Conservation (phyloP, 1,140 invertebrate genomes). For the Hermatobates lingyangjiaoensis region DNA sequence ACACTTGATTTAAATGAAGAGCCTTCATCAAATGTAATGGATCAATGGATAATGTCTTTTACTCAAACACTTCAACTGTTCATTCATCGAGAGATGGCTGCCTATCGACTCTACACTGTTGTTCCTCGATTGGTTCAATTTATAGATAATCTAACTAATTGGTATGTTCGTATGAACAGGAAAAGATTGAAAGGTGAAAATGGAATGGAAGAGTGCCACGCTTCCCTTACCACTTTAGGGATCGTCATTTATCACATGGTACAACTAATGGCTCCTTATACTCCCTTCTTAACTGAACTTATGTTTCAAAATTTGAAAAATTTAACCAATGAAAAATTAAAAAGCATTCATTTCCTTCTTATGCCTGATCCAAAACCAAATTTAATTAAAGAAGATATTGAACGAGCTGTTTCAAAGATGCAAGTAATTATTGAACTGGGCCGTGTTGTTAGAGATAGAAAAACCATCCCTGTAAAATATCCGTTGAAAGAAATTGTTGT, state of each 20-base stretch:
- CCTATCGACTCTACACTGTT: conserved; percentile 88
- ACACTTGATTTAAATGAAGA: conserved; percentile 28
- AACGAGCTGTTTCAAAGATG: conserved; percentile 78
- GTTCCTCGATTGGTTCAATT: conserved; percentile 85
- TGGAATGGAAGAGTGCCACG: conserved; percentile 49
- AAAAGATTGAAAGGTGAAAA: conserved; percentile 71
- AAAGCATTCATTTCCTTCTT: conserved; percentile 78
- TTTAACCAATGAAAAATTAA: conserved; percentile 26
- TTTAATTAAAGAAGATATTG: conserved; percentile 72
- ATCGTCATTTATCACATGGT: conserved; percentile 76
- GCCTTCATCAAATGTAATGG: conserved; percentile 66
- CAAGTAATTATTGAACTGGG: conserved; percentile 90
- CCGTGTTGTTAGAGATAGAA: conserved; percentile 75
- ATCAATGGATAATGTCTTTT: conserved; percentile 92
- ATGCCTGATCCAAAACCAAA: conserved; percentile 45
- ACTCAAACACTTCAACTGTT: conserved; percentile 68
- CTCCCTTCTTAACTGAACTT: conserved; percentile 88
- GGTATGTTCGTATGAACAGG: conserved; percentile 95
- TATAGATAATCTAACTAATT: conserved; percentile 94
- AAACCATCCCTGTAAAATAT: conserved; percentile 76
- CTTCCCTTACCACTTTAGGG: conserved; percentile 74
- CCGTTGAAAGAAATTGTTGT: conserved; percentile 89
- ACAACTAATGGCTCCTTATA: conserved; percentile 89
- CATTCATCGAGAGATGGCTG: conserved; percentile 81
- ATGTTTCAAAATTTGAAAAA: conserved; percentile 77